Evolutionary conservation across 2,888 invertebrate species (phyloP).

Genomic region (Deroplatys truncata): DNA sequence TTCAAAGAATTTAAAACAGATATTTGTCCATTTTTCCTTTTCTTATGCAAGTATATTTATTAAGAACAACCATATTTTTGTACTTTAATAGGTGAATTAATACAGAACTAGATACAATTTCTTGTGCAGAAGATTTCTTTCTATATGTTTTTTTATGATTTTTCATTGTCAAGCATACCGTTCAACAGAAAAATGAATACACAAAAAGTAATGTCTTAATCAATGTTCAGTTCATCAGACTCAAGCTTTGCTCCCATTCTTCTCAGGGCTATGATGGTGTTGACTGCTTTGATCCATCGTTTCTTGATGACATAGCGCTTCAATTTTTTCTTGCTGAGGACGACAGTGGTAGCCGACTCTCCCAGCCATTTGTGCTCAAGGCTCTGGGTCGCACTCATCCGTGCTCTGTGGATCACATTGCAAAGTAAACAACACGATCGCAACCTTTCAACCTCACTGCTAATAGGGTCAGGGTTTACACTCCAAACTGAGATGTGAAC

Average conservation of each 20-base stretch:
- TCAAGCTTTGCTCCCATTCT: slow-evolving; percentile 82
- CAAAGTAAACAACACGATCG: not conserved
- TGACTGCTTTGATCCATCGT: slow-evolving; percentile 85
- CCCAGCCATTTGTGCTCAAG: slow-evolving; percentile 77
- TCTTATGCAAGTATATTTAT: too few relatives aligned
- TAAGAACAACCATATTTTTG: too few relatives aligned
- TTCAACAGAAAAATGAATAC: too few relatives aligned
- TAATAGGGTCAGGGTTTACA: not conserved
- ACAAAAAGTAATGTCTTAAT: not conserved
- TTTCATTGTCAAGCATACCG: too few relatives aligned
- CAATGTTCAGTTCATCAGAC: not conserved
- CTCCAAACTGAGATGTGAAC: slow-evolving; percentile 44
- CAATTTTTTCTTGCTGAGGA: slow-evolving; percentile 70
- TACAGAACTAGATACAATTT: too few relatives aligned
- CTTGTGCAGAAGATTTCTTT: too few relatives aligned
- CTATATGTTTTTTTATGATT: too few relatives aligned
- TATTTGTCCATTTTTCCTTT: too few relatives aligned
- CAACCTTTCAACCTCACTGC: not conserved
- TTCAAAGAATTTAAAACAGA: too few relatives aligned
- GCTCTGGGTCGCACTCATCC: slow-evolving; percentile 67
- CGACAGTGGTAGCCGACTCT: slow-evolving; percentile 49
- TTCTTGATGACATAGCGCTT: slow-evolving; percentile 86
- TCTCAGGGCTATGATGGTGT: slow-evolving; percentile 79
- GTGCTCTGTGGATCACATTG: slow-evolving; percentile 53
- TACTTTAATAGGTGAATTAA: too few relatives aligned